A percentile compares a stretch with the other conserved stretches of the same genome.
Conservation (phyloP, 2,113 vertebrate genomes). For the Nycticebus coucang region DNA sequence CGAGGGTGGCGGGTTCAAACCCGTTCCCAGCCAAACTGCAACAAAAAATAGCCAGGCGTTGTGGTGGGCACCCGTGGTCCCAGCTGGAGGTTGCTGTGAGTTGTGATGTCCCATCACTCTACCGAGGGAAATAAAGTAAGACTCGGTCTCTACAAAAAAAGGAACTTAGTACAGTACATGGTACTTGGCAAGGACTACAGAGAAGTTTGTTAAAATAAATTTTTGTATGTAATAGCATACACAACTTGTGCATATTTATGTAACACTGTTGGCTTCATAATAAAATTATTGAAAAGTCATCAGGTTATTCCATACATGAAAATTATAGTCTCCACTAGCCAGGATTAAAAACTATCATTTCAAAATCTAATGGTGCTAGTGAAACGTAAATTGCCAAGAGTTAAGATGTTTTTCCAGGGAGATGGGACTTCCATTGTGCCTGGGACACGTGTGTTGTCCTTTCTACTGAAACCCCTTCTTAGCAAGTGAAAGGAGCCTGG, state of each 20-base stretch:
- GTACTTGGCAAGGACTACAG: background rate
- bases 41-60: too few relatives aligned
- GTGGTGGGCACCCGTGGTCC: too few relatives aligned
- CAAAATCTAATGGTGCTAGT: background rate
- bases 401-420: background rate
- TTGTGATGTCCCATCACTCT: too few relatives aligned
- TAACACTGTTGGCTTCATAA: background rate
- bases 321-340: background rate
- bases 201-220: background rate
- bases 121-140: too few relatives aligned
- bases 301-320: background rate
- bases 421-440: background rate
- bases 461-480: background rate
- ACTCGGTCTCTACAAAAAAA: too few relatives aligned
- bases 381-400: background rate
- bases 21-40: too few relatives aligned
- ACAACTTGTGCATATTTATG: background rate
- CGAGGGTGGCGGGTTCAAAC: too few relatives aligned
- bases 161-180: background rate
- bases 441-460: background rate
- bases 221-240: background rate
- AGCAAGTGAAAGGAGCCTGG: background rate
- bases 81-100: too few relatives aligned
- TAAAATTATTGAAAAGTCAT: background rate
- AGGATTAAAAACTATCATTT: background rate